Percentiles rank a stretch among this genome's conserved stretches.
phyloP scores from a whole-genome alignment of 2,113 vertebrate genomes.

The Ariopsis seemanni region DNA sequence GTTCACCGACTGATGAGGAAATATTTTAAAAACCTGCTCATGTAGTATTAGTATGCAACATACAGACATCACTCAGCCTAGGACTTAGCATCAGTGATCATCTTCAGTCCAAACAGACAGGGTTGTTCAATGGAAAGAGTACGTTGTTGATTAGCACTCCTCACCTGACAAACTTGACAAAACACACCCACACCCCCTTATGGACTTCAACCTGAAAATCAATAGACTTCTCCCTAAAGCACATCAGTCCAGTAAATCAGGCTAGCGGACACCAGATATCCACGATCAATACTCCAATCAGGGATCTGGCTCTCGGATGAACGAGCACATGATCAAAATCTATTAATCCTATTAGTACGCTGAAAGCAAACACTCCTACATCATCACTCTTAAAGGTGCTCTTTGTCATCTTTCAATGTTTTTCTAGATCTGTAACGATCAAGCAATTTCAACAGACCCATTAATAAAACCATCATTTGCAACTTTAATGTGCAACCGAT shows the following conservation, averaged over 20 bases:
- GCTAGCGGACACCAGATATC: neutral
- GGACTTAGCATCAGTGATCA: neutral
- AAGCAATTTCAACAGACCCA: neutral
- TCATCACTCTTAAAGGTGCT: neutral
- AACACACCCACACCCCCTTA: too few relatives aligned
- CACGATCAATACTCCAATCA: neutral
- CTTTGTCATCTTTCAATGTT: neutral
- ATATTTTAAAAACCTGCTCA: neutral
- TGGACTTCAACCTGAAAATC: constrained; percentile 6
- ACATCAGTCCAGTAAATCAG: neutral
- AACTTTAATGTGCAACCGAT: neutral
- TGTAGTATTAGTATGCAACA: neutral
- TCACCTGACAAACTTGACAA: neutral
- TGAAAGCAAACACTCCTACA: neutral
- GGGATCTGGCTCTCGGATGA: neutral
- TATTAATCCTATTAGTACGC: neutral
- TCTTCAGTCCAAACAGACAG: neutral
- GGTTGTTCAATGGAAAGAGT: neutral
- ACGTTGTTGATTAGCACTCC: neutral
- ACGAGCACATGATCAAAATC: neutral
- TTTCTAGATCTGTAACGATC: neutral
- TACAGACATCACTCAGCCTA: neutral
- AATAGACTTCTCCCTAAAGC: neutral
- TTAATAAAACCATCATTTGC: neutral
- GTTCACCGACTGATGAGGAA: neutral